These are phyloP conservation scores for Hypothenemus hampei DNA, from an alignment of 1,140 invertebrate species.

Conservation along the genomic window DNA sequence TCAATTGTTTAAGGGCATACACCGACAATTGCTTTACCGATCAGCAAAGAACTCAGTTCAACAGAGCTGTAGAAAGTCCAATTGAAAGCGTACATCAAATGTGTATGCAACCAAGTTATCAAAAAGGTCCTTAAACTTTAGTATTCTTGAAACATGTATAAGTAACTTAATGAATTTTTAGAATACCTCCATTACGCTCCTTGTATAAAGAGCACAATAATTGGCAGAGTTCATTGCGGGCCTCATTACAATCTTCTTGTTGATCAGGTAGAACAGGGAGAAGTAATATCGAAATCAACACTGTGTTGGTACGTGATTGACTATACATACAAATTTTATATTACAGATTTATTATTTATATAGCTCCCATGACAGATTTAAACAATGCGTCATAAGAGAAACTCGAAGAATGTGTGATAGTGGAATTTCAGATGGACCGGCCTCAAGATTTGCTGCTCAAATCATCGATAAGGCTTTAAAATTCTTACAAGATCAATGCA, in stretches of 20 bases:
- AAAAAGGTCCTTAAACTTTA: constrained; percentile 45
- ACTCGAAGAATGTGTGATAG: constrained; percentile 51
- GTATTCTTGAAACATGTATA: constrained; percentile 1
- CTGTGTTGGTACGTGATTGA: constrained; percentile 52
- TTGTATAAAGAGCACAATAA: constrained; percentile 56
- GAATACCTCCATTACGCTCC: constrained; percentile 57
- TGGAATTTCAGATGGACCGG: constrained; percentile 47
- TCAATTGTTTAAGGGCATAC: constrained; percentile 54
- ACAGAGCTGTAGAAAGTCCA: constrained; percentile 54
- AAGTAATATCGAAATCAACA: constrained; percentile 50
- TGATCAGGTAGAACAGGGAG: constrained; percentile 52
- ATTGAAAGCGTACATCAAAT: constrained; percentile 57
- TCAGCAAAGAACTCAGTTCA: constrained; percentile 51
- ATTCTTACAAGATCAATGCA: constrained; percentile 56
- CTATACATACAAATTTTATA: too few relatives aligned
- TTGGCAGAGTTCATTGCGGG: constrained; percentile 52
- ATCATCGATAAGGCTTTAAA: constrained; percentile 55
- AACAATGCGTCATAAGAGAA: constrained; percentile 53
- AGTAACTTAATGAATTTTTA: constrained; percentile 33
- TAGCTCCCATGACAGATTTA: constrained; percentile 56
- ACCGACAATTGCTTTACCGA: constrained; percentile 56
- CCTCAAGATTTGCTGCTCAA: constrained; percentile 50
- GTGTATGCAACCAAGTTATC: constrained; percentile 54
- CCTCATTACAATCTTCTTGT: constrained; percentile 54
- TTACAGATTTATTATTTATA: too few relatives aligned